These are phyloP conservation scores for Tragopan temminckii DNA, from an alignment of 2,797 vertebrate genomes.

Conservation along the genomic window DNA sequence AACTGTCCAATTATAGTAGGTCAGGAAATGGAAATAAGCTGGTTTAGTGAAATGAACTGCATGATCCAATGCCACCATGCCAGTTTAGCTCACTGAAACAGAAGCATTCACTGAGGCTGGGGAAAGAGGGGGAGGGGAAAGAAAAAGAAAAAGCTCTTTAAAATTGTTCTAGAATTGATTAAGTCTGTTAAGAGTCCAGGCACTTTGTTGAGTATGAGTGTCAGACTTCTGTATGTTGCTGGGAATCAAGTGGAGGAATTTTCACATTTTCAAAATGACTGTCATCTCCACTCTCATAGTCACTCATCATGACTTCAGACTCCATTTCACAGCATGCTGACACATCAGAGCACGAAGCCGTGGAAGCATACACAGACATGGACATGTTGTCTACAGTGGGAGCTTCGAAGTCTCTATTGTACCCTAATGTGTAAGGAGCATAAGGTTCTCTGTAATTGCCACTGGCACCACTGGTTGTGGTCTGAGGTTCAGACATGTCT, in stretches of 20 bases:
- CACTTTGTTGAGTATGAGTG: conserved; percentile 91
- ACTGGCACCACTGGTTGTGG: conserved; percentile 72
- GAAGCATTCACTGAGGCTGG: conserved; percentile 47
- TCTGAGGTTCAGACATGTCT: conserved; percentile 88
- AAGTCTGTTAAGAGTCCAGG: conserved; percentile 88
- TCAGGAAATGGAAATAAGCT: conserved; percentile 69
- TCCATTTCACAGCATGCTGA: conserved; percentile 94
- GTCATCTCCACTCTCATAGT: conserved; percentile 95
- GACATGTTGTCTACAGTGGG: conserved; percentile 91
- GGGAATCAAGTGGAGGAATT: conserved; percentile 90
- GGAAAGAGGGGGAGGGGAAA: neutral
- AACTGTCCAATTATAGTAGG: conserved; percentile 58
- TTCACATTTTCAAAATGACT: conserved; percentile 88
- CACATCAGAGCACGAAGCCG: conserved; percentile 97
- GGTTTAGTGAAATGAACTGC: conserved; percentile 61
- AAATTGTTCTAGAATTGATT: conserved; percentile 47
- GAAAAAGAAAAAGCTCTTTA: conserved; percentile 34
- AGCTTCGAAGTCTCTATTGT: conserved; percentile 87
- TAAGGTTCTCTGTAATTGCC: conserved; percentile 85
- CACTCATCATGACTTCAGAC: conserved; percentile 97
- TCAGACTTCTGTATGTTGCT: conserved; percentile 99
- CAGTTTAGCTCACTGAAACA: conserved; percentile 71
- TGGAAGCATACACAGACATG: conserved; percentile 93
- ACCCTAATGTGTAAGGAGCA: conserved; percentile 81
- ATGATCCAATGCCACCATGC: conserved; percentile 75